Base-by-base conservation (phyloP, 2,113 vertebrate genomes). In the Prunella himalayana region DNA sequence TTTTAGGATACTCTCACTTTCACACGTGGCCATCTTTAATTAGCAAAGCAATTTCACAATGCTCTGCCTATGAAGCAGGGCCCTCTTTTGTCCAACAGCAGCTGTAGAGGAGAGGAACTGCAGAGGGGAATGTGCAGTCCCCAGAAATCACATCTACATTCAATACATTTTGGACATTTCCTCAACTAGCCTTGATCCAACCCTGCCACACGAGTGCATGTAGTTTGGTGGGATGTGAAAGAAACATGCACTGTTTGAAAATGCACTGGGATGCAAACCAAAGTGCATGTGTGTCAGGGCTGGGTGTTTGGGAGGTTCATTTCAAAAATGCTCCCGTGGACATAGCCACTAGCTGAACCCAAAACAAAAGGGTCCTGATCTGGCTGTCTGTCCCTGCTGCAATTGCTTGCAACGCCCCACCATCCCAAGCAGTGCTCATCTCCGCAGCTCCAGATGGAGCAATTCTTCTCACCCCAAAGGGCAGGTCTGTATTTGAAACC, bases 191-290 rank as follows among this genome's bases (percentile, higher is more conserved):
- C 3, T 35, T 33, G 16, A 54, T 72, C 47, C 57, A n/a, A 1
- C 18, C 73, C 49, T 44, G 14, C 1, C 0, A 2, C 20, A 16
- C 4, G 7, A 65, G 33, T 4, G 33, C 13, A 14, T 45, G 37
- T 50, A 30, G 16, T n/a, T 39, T 39, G 22, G 19, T 22, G 45
- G 54, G 33, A 77, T 1, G 9, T 6, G 15, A 82, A 42, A 84
- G 56, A 30, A 87, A 49, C 0, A 33, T 24, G 8, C 30, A 0
- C 4, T 31, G 8, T 21, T 44, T 56, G 57, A 85, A 92, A 73
- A 37, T 23, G 33, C 37, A 22, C 5, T 1, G 4, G 60, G 41
- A 64, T 35, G 25, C 10, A 56, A 93, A 92, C 13, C 3, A 1
- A 89, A 78, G 35, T 1, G 21, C 6, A 15, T 4, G 33, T 2